Evolutionary conservation across 2,797 vertebrate species (phyloP), one percentile per base, ranked within the genome.

Genomic region (Chloroceryle inda): DNA sequence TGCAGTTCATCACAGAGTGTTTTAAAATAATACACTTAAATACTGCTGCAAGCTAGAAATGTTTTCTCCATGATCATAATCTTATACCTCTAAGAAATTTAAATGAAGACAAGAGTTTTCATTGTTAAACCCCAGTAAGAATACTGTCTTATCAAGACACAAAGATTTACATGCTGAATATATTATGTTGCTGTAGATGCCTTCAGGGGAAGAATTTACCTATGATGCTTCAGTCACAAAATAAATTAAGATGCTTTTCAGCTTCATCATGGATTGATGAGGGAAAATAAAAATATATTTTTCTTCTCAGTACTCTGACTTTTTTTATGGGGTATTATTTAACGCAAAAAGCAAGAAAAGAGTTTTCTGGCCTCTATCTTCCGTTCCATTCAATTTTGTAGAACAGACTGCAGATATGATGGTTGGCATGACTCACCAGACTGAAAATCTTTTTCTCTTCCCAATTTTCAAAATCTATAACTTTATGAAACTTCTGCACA

Each of bases 1-100:
- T 95, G 68, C 37, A 87, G 69, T 77, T 91, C 73, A 81, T 86
- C 81, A 63, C 50, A 67, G 47, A 94, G 59, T 89, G 91, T 92
- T 95, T 94, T 58, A 73, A 85, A 97, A 96, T 84, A 96, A 97
- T 76, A 74, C 35, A 62, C 22, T 87, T 93, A 77, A 82, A 81
- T 33, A 94, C 75, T 86, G 72, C 93, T 96, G 75, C 68, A 94
- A 92, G 89, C 47, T 91, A 96, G 93, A 93, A 83, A 53, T 88
- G 2, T 8, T 85, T 90, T 55, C 72, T 74, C 53, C 3, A 21
- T 74, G 0, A 74, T 29, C 49, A 37, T 27, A 53, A 49, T 26
- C 24, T 52, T 61, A 37, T 27, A 37, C 5, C 3, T 64, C 16
- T 61, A 88, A 53, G 63, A 91, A 88, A 77, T 40, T 59, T 88